Conservation (phyloP, 2,797 vertebrate species). For the Galagoides demidoff region DNA sequence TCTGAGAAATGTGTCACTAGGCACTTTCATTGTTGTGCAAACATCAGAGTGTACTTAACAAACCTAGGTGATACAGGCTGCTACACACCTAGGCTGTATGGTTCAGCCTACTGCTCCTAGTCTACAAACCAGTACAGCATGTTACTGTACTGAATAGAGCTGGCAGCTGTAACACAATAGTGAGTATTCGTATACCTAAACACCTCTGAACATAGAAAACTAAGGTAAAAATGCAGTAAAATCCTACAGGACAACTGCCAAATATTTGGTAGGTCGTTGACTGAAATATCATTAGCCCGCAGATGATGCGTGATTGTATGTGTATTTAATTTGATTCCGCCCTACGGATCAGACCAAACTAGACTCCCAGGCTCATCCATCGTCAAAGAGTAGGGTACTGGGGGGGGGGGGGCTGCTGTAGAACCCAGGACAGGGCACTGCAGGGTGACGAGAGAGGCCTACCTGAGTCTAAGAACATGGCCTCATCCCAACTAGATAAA, state of each 20-base stretch:
- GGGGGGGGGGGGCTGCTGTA: too few relatives aligned
- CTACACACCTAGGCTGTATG: not conserved
- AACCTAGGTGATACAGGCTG: not conserved
- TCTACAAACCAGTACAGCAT: too few relatives aligned
- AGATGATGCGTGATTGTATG: not conserved
- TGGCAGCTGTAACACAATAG: not conserved
- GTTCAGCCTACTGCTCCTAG: not conserved
- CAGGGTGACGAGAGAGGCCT: not conserved
- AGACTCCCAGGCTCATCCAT: not conserved
- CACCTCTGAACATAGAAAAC: not conserved
- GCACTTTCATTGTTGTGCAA: not conserved
- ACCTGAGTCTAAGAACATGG: not conserved
- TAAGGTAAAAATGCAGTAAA: not conserved
- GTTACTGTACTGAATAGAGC: too few relatives aligned
- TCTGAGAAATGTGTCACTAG: not conserved
- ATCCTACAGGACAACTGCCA: not conserved
- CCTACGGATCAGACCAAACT: not conserved
- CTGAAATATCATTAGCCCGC: rapidly evolving
- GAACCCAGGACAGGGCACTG: not conserved
- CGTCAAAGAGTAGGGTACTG: not conserved
- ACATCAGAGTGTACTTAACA: too few relatives aligned
- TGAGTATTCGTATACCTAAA: not conserved
- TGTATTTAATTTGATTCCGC: not conserved
- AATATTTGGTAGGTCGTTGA: rapidly evolving
- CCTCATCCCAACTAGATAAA: not conserved